Conservation (phyloP, 1,140 invertebrate species). For the Tribolium castaneum region DNA sequence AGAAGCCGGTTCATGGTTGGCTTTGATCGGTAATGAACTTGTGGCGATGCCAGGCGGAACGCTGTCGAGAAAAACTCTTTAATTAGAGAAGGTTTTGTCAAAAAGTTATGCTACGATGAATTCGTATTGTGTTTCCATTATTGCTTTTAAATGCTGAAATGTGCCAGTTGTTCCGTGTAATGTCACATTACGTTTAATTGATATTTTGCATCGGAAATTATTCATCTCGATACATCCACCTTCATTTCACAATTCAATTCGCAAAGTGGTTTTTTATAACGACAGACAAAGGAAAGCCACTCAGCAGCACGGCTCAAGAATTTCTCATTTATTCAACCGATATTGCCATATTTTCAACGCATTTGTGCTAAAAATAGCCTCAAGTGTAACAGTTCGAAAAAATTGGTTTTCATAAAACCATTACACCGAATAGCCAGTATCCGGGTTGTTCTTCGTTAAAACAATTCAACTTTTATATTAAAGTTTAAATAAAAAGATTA, state of each 20-base stretch:
- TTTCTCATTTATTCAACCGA: too few relatives aligned
- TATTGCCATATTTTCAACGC: too few relatives aligned
- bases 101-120: slow-evolving; percentile 54
- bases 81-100: slow-evolving; percentile 59
- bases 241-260: neutral
- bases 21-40: slow-evolving; percentile 61
- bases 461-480: too few relatives aligned
- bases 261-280: too few relatives aligned
- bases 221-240: neutral
- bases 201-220: slow-evolving; percentile 26
- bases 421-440: too few relatives aligned
- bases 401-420: too few relatives aligned
- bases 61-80: slow-evolving; percentile 57
- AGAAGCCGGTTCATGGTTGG: slow-evolving; percentile 55
- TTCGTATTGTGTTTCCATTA: slow-evolving; percentile 26
- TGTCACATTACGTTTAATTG: slow-evolving; percentile 12
- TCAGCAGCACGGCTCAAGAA: too few relatives aligned
- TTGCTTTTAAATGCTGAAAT: slow-evolving; percentile 28
- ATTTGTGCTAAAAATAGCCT: too few relatives aligned
- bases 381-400: too few relatives aligned
- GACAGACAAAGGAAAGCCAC: too few relatives aligned
- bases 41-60: slow-evolving; percentile 57
- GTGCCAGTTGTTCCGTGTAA: slow-evolving; percentile 18
- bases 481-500: too few relatives aligned
- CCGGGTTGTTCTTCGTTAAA: too few relatives aligned